phyloP scores from a whole-genome alignment of 1,140 invertebrate genomes.

The Cydia amplana region DNA sequence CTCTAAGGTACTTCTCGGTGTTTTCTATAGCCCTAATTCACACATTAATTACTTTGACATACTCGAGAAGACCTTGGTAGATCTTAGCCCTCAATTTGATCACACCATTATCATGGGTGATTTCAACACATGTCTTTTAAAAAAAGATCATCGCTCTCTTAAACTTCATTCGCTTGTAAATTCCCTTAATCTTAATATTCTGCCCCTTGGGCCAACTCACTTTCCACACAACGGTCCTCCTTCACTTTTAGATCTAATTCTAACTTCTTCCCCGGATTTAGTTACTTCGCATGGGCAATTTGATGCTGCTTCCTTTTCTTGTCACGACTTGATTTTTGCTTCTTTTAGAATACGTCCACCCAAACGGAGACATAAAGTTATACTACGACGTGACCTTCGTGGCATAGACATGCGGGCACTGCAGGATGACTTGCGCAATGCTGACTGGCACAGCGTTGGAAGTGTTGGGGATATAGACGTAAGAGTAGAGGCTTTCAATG shows the following conservation, averaged over 20 bases:
- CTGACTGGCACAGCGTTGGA: not conserved
- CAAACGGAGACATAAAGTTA: not conserved
- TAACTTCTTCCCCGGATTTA: constrained; percentile 7
- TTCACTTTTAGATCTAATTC: constrained; percentile 23
- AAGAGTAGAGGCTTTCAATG: not conserved
- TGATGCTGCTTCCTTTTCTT: constrained; percentile 7
- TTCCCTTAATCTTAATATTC: constrained; percentile 21
- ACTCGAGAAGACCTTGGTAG: not conserved
- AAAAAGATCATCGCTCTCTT: not conserved
- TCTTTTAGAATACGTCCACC: constrained; percentile 15
- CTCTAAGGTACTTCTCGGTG: no score
- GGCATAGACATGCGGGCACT: not conserved
- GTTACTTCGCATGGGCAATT: constrained; percentile 17
- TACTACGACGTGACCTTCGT: constrained; percentile 1
- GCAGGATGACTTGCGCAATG: not conserved
- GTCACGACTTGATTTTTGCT: constrained; percentile 26
- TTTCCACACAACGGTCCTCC: not conserved
- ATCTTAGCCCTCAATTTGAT: not conserved
- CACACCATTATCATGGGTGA: constrained; percentile 20
- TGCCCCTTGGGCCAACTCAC: constrained; percentile 8
- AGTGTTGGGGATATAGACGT: not conserved
- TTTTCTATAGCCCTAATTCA: not conserved
- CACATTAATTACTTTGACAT: constrained; percentile 10
- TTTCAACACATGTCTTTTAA: constrained; percentile 34
- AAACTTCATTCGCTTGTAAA: not conserved